Conservation (phyloP, 2,797 vertebrate genomes). For the Thunnus albacares region DNA sequence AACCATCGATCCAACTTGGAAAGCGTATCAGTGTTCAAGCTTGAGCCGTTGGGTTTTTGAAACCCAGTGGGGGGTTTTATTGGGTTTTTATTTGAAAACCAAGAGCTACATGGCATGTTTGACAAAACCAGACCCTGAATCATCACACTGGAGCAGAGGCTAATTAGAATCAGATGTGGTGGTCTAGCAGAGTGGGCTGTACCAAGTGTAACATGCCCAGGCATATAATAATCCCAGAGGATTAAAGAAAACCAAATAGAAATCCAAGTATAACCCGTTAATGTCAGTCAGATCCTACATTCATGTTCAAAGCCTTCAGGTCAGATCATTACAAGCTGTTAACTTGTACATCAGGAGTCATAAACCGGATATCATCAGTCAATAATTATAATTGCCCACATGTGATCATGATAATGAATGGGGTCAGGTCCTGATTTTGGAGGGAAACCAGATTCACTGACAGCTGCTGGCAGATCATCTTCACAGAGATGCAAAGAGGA, state of each 20-base stretch:
- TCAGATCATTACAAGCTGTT: constrained; percentile 13
- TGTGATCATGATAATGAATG: constrained; percentile 30
- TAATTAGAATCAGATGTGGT: constrained; percentile 71
- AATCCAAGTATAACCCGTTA: background rate
- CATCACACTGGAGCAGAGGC: constrained; percentile 27
- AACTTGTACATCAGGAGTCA: constrained; percentile 15
- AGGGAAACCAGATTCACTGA: constrained; percentile 68
- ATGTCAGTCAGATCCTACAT: constrained; percentile 1
- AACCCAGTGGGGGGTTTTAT: background rate
- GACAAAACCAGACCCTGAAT: constrained; percentile 46
- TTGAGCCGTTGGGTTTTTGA: constrained; percentile 39
- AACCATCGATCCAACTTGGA: constrained; percentile 52
- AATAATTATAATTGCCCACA: constrained; percentile 21
- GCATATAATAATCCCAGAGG: constrained; percentile 36
- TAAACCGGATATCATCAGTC: constrained; percentile 27
- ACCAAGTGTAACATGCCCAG: constrained; percentile 60
- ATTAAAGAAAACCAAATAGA: constrained; percentile 25
- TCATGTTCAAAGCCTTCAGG: background rate
- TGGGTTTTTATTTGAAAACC: constrained; percentile 64
- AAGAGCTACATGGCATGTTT: constrained; percentile 20
- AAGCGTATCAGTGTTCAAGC: constrained; percentile 44
- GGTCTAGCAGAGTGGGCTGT: constrained; percentile 40
- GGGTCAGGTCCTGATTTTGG: constrained; percentile 62
- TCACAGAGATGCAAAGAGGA: constrained; percentile 71
- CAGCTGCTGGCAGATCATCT: constrained; percentile 78